Evolutionary conservation across 2,888 invertebrate species (phyloP).

Genomic region (Caenorhabditis uteleia): DNA sequence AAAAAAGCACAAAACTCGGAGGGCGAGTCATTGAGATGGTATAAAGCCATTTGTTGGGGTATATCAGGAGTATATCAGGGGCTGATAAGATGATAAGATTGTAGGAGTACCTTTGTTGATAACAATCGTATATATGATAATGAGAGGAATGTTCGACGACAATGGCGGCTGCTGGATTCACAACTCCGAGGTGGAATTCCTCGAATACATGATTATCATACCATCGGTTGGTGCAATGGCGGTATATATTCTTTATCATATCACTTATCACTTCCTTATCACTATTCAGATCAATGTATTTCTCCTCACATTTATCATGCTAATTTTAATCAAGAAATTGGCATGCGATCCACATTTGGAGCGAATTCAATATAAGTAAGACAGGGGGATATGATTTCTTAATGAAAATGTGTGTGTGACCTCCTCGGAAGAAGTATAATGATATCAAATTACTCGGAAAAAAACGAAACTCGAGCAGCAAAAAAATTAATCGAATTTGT

Average conservation of each 20-base stretch:
- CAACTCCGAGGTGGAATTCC: conserved; percentile 32
- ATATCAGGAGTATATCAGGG: conserved; percentile 3
- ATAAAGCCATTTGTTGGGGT: conserved; percentile 73
- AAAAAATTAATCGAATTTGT: neutral
- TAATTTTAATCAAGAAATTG: conserved; percentile 71
- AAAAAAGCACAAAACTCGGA: conserved; percentile 71
- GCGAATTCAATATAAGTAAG: conserved; percentile 72
- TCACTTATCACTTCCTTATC: conserved; percentile 15
- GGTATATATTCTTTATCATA: conserved; percentile 3
- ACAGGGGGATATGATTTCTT: neutral
- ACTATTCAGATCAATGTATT: conserved; percentile 62
- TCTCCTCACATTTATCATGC: conserved; percentile 69
- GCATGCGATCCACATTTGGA: conserved; percentile 71
- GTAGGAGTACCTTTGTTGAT: conserved; percentile 39
- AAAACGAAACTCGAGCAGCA: too few relatives aligned
- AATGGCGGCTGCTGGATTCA: conserved; percentile 39
- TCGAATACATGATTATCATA: conserved; percentile 35
- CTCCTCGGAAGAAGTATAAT: too few relatives aligned
- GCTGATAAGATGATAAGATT: neutral
- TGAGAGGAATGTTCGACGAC: conserved; percentile 22
- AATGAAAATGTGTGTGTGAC: neutral
- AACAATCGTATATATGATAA: conserved; percentile 19
- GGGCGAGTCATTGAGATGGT: conserved; percentile 70
- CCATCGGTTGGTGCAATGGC: conserved; percentile 37
- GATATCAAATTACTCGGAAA: neutral